Conservation (phyloP, 2,797 vertebrate species). For the Helarctos malayanus region DNA sequence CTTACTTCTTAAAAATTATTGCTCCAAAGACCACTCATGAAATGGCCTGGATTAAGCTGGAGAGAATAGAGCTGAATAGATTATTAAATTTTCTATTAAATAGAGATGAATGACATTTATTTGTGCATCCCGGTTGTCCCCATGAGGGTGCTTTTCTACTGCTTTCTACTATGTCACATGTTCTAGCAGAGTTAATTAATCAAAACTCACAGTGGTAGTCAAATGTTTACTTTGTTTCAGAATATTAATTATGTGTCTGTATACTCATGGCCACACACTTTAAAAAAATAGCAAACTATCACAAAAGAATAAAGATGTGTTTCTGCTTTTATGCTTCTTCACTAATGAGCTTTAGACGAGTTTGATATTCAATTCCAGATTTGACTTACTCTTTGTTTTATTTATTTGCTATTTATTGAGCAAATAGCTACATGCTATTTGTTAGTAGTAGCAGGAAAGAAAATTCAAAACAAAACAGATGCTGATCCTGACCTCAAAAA, state of each 20-base stretch:
- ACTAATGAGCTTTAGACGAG: background rate
- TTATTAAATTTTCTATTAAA: slow-evolving; percentile 49
- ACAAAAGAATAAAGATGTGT: background rate
- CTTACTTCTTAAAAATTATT: slow-evolving; percentile 56
- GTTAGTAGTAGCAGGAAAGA: background rate
- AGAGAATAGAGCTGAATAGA: slow-evolving; percentile 36
- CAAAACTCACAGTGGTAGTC: slow-evolving; percentile 61
- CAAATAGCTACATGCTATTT: background rate
- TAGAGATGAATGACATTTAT: background rate
- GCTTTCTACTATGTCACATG: slow-evolving; percentile 31
- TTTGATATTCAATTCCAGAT: slow-evolving; percentile 14
- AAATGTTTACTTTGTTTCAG: slow-evolving; percentile 42
- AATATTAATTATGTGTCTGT: slow-evolving; percentile 59
- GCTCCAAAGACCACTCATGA: slow-evolving; percentile 10
- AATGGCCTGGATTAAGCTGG: slow-evolving; percentile 1
- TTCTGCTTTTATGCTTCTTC: background rate
- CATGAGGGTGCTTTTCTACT: background rate
- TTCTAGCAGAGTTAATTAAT: slow-evolving; percentile 69
- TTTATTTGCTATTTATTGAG: background rate
- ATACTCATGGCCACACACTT: background rate
- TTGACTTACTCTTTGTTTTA: background rate
- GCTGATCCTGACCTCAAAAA: background rate
- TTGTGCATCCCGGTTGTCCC: background rate
- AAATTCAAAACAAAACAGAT: slow-evolving; percentile 23
- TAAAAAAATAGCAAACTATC: background rate